Evolutionary conservation across 2,113 vertebrate genomes (phyloP).

Genomic region (Myxocyprinus asiaticus): DNA sequence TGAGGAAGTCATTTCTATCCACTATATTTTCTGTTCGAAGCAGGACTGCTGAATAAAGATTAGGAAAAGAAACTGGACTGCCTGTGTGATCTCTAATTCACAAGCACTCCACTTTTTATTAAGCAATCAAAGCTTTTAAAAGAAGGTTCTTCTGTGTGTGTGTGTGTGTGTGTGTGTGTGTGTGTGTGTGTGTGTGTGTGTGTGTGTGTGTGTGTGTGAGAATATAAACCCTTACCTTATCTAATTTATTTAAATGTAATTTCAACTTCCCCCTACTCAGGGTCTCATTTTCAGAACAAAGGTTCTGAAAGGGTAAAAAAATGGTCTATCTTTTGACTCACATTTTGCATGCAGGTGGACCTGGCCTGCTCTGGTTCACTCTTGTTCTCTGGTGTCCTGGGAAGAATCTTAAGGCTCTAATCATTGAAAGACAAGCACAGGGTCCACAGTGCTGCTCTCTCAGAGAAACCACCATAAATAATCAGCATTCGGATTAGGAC

Average conservation of each 20-base stretch:
- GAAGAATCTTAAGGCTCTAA: conserved; percentile 34
- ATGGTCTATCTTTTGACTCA: conserved; percentile 36
- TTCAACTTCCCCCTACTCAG: not conserved
- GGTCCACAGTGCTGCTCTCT: not conserved
- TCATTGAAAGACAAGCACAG: conserved; percentile 27
- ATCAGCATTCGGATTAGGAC: conserved; percentile 59
- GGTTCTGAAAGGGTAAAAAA: conserved; percentile 8
- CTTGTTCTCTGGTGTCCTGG: conserved; percentile 23
- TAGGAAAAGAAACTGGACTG: conserved; percentile 11
- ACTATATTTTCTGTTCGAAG: conserved; percentile 17
- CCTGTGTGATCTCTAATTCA: conserved; percentile 22
- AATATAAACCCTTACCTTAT: conserved; percentile 5
- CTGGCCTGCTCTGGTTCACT: conserved; percentile 35
- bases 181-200: not conserved
- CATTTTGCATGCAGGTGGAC: conserved; percentile 33
- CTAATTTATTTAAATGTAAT: conserved; percentile 23
- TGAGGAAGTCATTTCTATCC: conserved; percentile 21
- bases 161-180: not conserved
- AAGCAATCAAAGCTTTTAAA: conserved; percentile 20
- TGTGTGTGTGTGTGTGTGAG: not conserved
- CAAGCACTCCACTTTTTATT: not conserved
- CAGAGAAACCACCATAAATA: conserved; percentile 38
- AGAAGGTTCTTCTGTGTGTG: not conserved
- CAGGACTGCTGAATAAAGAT: conserved; percentile 9
- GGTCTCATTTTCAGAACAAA: conserved; percentile 16